A percentile compares a stretch with the other conserved stretches of the same genome.
These are phyloP conservation scores for Lepidurus couesii DNA, from an alignment of 1,140 invertebrate species.

Conservation along the genomic window DNA sequence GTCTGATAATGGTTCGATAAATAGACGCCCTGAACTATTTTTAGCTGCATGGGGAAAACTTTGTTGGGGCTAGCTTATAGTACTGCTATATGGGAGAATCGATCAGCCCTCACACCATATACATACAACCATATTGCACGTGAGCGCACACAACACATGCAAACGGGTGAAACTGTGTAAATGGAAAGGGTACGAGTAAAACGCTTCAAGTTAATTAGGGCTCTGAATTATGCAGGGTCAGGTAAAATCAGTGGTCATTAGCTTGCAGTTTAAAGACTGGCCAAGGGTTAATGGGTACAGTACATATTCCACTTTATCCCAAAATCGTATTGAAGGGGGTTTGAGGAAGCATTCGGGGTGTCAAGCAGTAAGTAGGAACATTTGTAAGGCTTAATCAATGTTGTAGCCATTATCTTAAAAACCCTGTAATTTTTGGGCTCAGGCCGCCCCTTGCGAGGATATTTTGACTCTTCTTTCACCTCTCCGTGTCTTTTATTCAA, in stretches of 20 bases:
- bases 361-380: no score
- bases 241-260: neutral
- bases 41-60: neutral
- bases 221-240: neutral
- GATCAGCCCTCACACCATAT: constrained; percentile 9
- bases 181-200: neutral
- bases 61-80: neutral
- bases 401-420: no score
- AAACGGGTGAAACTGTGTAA: neutral
- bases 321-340: neutral
- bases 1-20: neutral
- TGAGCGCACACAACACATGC: neutral
- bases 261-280: neutral
- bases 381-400: no score
- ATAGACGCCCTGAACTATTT: neutral
- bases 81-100: constrained; percentile 4
- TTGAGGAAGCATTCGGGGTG: no score
- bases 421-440: no score
- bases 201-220: neutral
- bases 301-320: neutral
- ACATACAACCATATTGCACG: neutral
- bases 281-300: neutral
- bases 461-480: no score
- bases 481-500: no score
- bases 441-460: no score